Percentiles rank a stretch among this genome's conserved stretches.
phyloP scores from a whole-genome alignment of 2,797 vertebrate genomes.

The Hemitrygon akajei region DNA sequence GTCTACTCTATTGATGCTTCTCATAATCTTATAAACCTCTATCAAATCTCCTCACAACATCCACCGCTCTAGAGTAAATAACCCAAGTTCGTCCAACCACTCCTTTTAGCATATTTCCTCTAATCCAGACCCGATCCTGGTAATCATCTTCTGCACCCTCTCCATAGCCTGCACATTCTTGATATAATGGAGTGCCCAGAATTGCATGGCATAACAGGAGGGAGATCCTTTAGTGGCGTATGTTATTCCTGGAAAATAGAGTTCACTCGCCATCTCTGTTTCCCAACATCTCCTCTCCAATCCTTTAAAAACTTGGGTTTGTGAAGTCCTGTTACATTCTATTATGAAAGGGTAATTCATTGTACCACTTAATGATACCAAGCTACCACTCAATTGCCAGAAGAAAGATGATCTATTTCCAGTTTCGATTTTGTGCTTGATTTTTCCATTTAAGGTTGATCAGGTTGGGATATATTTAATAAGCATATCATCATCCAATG shows the following conservation, averaged over 20 bases:
- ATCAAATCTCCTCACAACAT: no score
- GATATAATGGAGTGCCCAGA: no score
- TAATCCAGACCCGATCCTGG: no score
- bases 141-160: no score
- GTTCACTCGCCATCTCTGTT: not conserved
- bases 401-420: not conserved
- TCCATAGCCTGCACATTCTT: no score
- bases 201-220: not conserved
- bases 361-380: not conserved
- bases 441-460: not conserved
- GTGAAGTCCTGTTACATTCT: not conserved
- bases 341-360: not conserved
- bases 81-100: no score
- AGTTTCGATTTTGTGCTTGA: not conserved
- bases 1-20: no score
- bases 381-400: not conserved
- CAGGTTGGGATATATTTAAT: not conserved
- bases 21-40: no score
- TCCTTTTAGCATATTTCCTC: no score
- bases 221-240: not conserved
- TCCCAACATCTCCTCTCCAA: not conserved
- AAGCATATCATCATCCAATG: not conserved
- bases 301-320: not conserved
- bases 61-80: no score
- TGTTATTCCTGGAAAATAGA: not conserved